These are phyloP conservation scores for Anolis carolinensis DNA, from an alignment of 2,113 vertebrate genomes.

Conservation along the genomic window DNA sequence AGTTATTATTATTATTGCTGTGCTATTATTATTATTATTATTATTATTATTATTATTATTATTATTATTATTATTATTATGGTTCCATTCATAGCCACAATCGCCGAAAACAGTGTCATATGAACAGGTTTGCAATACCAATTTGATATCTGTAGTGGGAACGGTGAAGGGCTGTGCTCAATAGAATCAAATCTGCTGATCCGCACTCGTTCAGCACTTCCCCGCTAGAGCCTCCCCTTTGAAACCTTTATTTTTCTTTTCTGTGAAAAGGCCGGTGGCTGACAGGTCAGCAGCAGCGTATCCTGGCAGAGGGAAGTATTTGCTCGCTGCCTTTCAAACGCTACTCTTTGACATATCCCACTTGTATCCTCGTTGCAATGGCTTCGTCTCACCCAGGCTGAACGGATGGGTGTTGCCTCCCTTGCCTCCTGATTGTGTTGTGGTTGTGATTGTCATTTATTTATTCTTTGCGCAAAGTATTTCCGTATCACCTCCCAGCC, in stretches of 20 bases:
- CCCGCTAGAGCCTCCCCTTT: background rate
- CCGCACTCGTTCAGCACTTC: background rate
- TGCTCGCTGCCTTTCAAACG: background rate
- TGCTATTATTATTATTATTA: too few relatives aligned
- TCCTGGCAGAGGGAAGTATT: background rate
- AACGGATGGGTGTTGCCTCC: too few relatives aligned
- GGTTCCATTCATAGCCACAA: background rate
- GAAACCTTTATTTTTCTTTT: background rate
- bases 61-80: too few relatives aligned
- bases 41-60: too few relatives aligned
- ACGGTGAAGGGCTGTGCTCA: background rate
- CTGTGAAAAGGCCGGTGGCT: background rate
- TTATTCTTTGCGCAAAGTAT: too few relatives aligned
- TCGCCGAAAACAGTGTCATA: rapidly evolving
- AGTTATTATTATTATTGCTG: too few relatives aligned
- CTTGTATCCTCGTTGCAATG: background rate
- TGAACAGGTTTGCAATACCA: background rate
- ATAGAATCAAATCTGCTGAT: slow-evolving; percentile 10
- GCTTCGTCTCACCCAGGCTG: background rate
- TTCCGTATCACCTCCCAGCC: too few relatives aligned
- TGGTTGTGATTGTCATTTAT: too few relatives aligned
- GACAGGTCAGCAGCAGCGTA: too few relatives aligned
- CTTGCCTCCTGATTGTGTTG: too few relatives aligned
- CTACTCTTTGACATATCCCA: background rate
- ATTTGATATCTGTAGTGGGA: background rate